Base-by-base conservation (phyloP, 1,140 invertebrate genomes). In the Drosophila melanica region DNA sequence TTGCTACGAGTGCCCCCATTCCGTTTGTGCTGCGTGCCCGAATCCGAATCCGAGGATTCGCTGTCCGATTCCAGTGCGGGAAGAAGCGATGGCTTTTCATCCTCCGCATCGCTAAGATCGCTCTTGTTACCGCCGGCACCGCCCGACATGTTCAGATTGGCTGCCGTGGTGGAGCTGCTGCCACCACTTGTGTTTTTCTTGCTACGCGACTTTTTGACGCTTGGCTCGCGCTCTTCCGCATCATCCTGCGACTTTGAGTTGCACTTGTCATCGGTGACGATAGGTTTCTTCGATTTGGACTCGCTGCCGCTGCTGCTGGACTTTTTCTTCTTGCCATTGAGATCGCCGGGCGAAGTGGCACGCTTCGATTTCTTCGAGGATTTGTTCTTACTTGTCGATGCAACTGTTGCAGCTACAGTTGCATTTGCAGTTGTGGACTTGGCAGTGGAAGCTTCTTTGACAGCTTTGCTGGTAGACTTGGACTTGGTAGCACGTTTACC, bases 211-310 rank as follows among this genome's bases (percentile, higher is more conserved):
- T 90, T 89, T 18, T 91, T 90, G 2, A 58, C 39, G 4, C 42
- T 58, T 35, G 68, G 27, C 16, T 82, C 75, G 0, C 80, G 70
- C 5, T 77, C 75, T 42, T 86, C 75, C 33, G 33, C 33, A 9
- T 41, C 33, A 3, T 66, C 63, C 20, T 65, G 71, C n/a, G 75
- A 59, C 59, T 71, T 82, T 39, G 50, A 53, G 51, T 59, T 84
- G 16, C 35, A 44, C 39, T 87, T 75, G 10, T 81, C 54, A 20
- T 69, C 39, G n/a, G 64, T 33, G n/a, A 76, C 55, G 7, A 10
- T n/a, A 10, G 64, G 2, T 14, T 94, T 93, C 90, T 94, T 94
- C 3, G 93, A 93, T 55, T 93, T 93, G 1, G 92, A 91, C 23
- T 93, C 90, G 80, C 93, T 94, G 8, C 84, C 81, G 64, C 93